Evolutionary conservation across 2,797 vertebrate species (phyloP).

Genomic region (Phrynocephalus vlangalii): DNA sequence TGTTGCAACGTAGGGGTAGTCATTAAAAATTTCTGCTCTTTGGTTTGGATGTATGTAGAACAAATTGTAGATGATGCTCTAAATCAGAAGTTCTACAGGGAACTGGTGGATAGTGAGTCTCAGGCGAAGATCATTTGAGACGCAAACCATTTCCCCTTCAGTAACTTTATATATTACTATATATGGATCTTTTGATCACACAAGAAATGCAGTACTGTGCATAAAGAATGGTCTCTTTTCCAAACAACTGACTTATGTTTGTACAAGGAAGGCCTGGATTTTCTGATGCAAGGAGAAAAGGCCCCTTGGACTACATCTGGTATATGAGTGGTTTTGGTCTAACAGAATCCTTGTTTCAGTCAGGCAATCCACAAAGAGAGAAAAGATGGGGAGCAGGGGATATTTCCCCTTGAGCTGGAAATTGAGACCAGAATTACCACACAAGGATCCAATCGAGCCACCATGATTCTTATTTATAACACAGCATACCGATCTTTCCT

Average conservation of each 20-base stretch:
- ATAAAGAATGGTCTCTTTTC: no score
- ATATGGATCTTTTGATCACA: no score
- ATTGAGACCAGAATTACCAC: neutral
- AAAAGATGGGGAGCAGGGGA: neutral
- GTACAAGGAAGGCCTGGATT: no score
- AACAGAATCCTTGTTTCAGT: neutral
- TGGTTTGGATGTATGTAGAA: neutral
- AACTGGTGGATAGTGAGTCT: neutral
- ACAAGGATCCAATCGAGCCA: neutral
- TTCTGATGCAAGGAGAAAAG: no score
- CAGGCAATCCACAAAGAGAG: neutral
- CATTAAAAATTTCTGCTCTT: neutral
- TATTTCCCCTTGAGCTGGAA: neutral
- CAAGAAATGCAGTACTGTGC: no score
- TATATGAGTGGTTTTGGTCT: neutral
- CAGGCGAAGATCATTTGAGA: no score
- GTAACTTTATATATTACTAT: no score
- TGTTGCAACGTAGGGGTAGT: neutral
- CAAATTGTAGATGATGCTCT: neutral
- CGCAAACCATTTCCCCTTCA: no score
- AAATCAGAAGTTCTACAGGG: neutral
- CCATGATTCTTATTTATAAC: neutral
- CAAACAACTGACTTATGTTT: no score
- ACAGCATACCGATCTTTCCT: neutral
- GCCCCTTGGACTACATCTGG: neutral